Conservation (phyloP, 1,140 invertebrate species). For the Trypoxylus dichotomus region DNA sequence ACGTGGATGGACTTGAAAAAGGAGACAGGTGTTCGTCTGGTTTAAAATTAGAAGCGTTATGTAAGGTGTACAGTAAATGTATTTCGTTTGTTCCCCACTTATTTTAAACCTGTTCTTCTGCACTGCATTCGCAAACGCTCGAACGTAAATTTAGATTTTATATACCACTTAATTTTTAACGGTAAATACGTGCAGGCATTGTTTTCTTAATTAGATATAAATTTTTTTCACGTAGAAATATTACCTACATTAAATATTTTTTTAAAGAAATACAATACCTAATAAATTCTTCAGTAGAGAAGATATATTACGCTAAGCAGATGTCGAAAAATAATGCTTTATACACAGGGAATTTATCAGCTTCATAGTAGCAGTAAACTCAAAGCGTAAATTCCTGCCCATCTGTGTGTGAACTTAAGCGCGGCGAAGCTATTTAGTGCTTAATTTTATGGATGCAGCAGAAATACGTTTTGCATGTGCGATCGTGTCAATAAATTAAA, state of each 20-base stretch:
- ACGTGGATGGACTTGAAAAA: not conserved
- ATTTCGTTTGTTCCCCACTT: not conserved
- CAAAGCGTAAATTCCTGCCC: not conserved
- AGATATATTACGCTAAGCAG: not conserved
- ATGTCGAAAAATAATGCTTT: not conserved
- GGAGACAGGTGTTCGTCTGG: conserved; percentile 4
- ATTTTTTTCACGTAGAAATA: not conserved
- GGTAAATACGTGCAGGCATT: not conserved
- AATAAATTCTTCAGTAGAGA: not conserved
- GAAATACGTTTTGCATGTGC: too few species aligned
- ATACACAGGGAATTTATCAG: not conserved
- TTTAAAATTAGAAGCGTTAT: conserved; percentile 16
- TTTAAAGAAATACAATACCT: not conserved
- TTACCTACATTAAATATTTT: not conserved
- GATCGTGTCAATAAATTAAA: too few species aligned
- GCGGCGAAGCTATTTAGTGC: too few species aligned
- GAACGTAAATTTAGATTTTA: conserved; percentile 6
- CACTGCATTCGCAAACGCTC: not conserved
- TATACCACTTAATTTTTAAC: not conserved
- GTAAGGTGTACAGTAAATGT: not conserved
- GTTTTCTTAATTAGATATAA: not conserved
- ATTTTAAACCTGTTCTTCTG: conserved; percentile 19
- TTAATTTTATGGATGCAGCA: too few species aligned
- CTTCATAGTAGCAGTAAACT: not conserved
- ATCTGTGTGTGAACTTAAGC: not conserved